Evolutionary conservation across 2,113 vertebrate species (phyloP).

Genomic region (Lates calcarifer): DNA sequence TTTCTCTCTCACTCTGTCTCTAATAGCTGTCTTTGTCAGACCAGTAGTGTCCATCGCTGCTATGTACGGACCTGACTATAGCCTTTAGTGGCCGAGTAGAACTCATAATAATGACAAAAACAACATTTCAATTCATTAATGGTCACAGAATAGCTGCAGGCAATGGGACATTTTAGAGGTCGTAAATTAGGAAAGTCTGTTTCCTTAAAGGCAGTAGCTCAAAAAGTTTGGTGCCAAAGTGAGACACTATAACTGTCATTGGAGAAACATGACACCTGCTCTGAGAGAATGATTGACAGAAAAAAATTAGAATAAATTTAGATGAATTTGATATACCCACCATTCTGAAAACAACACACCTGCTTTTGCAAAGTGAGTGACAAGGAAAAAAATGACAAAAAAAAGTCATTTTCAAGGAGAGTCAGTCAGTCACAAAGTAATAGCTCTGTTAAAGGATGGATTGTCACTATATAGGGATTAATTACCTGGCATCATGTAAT

Average conservation of each 20-base stretch:
- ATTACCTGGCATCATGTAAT: not conserved
- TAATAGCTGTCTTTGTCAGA: constrained; percentile 57
- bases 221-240: constrained; percentile 43
- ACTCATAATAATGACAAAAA: constrained; percentile 41
- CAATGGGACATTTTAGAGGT: constrained; percentile 24
- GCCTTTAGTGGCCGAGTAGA: constrained; percentile 13
- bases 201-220: constrained; percentile 25
- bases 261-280: constrained; percentile 38
- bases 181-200: constrained; percentile 29
- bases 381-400: not conserved
- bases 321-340: constrained; percentile 41
- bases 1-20: constrained; percentile 16
- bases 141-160: constrained; percentile 35
- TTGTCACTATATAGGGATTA: not conserved
- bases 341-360: constrained; percentile 31
- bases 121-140: constrained; percentile 52
- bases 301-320: constrained; percentile 28
- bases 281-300: constrained; percentile 48
- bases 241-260: constrained; percentile 18
- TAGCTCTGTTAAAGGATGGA: not conserved
- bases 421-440: not conserved
- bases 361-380: constrained; percentile 30
- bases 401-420: constrained; percentile 30
- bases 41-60: constrained; percentile 36
- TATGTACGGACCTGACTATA: not conserved